Evolutionary conservation across 2,888 invertebrate genomes (phyloP), one percentile per base, ranked within the genome.

Genomic region (Xestia sexstrigata): DNA sequence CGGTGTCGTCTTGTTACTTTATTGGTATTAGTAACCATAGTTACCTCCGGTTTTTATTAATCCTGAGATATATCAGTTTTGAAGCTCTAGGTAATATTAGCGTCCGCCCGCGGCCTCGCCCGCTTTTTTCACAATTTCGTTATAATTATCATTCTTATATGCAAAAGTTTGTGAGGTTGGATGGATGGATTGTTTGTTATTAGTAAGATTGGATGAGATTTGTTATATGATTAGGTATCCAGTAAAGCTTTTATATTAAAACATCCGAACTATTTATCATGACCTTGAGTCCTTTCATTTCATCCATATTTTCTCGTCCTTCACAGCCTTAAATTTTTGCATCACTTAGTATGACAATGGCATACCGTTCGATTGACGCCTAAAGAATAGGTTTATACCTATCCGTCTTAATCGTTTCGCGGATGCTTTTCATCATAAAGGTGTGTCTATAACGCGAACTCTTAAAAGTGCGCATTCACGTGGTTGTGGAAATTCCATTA

Each of bases 291-390:
- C 70, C 55, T 49, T 67, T 85, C 67, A 55, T 70, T 52, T 70
- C 49, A 13, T 42, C 74, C 39, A 74, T 81, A 74, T 78, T 74
- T 70, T 13, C 15, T 13, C 60, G 70, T 73, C 67, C 42, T 66
- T 58, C 62, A 23, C 67, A 35, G 26, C 49, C 71, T 62, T 45
- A 68, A 30, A 73, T 82, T 85, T 83, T 78, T 72, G 63, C 68
- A 78, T 77, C 62, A 72, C 85, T 85, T 73, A 82, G 72, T 69
- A 76, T 75, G 60, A 82, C 73, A 85, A 85, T 65, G 69, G 35
- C 70, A 83, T 86, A 71, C 79, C 85, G 30, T 52, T 52, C 15
- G 62, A 69, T 65, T 63, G 42, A 15, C 17, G 52, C 55, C 13
- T 62, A 13, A 47, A 81, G 20, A 65, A 42, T 42, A 42, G 9